Percentiles rank a stretch among this genome's conserved stretches.
These are phyloP conservation scores for Orius insidiosus DNA, from an alignment of 1,140 invertebrate genomes.

Conservation along the genomic window DNA sequence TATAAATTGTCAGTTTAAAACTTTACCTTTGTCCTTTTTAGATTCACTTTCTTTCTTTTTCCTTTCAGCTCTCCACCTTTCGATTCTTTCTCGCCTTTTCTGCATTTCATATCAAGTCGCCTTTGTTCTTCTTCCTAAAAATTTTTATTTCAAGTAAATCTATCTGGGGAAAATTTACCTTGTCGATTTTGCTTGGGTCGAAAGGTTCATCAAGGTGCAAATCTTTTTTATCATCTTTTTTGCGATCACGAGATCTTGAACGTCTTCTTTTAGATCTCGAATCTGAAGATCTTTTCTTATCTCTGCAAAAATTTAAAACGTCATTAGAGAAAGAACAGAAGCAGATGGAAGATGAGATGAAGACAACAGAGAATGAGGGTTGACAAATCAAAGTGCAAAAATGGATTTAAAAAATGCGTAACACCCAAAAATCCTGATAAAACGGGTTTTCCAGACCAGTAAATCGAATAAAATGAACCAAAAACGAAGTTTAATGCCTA, in stretches of 20 bases:
- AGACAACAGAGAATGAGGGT: background rate
- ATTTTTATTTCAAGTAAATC: conserved; percentile 1
- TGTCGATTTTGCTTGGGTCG: conserved; percentile 54
- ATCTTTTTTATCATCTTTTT: conserved; percentile 36
- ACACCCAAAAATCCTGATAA: background rate
- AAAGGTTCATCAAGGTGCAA: conserved; percentile 38
- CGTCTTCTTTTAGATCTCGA: conserved; percentile 20
- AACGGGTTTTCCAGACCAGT: background rate
- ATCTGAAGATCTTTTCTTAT: conserved; percentile 17
- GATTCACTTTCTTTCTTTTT: conserved; percentile 72
- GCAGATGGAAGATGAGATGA: background rate
- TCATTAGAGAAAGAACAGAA: background rate
- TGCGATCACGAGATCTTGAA: conserved; percentile 27
- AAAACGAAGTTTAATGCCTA: background rate
- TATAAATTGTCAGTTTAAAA: background rate
- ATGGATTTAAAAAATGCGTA: background rate
- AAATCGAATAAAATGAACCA: background rate
- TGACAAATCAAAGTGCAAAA: background rate
- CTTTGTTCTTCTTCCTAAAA: conserved; percentile 66
- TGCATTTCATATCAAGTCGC: conserved; percentile 88
- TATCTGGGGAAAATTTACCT: conserved; percentile 36
- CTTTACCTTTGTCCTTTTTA: conserved; percentile 40
- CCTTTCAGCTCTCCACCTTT: conserved; percentile 76
- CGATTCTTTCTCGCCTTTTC: conserved; percentile 81
- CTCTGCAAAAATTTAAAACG: conserved; percentile 13